Evolutionary conservation across 2,888 invertebrate genomes (phyloP), one percentile per base, ranked within the genome.

Genomic region (Zaprionus lineosus): DNA sequence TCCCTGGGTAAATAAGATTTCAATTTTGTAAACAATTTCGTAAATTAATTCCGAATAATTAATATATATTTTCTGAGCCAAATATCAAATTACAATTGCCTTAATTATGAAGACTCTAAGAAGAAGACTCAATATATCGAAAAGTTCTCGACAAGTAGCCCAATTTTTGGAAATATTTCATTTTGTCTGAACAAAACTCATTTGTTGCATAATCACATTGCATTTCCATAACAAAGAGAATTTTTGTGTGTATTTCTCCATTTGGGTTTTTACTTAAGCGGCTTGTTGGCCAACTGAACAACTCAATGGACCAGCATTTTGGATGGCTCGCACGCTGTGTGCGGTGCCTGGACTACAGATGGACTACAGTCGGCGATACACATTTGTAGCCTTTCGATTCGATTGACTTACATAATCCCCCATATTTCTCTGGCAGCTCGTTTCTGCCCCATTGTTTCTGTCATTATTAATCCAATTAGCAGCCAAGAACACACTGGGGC

Each of bases 401-500:
- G 59, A 67, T 70, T 56, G 71, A 14, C 74, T 77, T 77, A 59
- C 77, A 74, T 79, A 77, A 77, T 76, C 68, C 56, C 46, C 52
- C 58, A 56, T 74, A 63, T 63, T 59, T 50, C 37, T 47, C 46
- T 33, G 40, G 15, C 50, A 57, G 58, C n/a, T n/a, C n/a, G n/a
- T 57, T 36, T 63, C 44, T 68, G 69, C 66, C 67, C 70, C 77
- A 78, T 77, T 78, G 77, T 77, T 64, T 74, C 75, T 78, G 75
- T 73, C 81, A 75, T 78, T 78, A 78, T 75, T 78, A 78, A 78
- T 78, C 78, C 78, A 78, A 78, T 78, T 78, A 78, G 60, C 57
- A 59, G 73, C 74, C 55, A 64, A 78, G 78, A 78, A 81, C 73
- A 67, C 56, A 12, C 15, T 11, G 24, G 21, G n/a, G n/a, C n/a